These are phyloP conservation scores for Synanceia verrucosa DNA, from an alignment of 2,797 vertebrate species.

Conservation along the genomic window DNA sequence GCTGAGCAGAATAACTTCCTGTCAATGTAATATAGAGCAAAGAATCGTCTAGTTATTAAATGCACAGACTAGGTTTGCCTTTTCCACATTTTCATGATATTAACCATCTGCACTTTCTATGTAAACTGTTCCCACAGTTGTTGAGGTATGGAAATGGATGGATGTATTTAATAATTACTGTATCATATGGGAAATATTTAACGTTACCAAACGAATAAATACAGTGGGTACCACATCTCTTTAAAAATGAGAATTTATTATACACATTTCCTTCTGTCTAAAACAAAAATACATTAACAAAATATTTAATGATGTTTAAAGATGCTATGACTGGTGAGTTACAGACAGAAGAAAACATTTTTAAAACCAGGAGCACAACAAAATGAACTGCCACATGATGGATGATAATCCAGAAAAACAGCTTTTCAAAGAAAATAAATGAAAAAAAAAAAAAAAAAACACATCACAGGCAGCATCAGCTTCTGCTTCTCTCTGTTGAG, in stretches of 20 bases:
- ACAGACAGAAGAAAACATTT: not conserved
- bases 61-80: not conserved
- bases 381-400: not conserved
- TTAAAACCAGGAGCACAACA: slow-evolving; percentile 6
- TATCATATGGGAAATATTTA: not conserved
- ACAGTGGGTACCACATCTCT: not conserved
- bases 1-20: not conserved
- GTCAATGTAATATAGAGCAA: no score
- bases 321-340: not conserved
- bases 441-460: not conserved
- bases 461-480: not conserved
- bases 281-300: slow-evolving; percentile 12
- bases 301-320: not conserved
- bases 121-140: not conserved
- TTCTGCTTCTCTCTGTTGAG: not conserved
- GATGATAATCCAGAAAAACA: not conserved
- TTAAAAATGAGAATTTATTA: slow-evolving; percentile 47
- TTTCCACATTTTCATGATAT: not conserved
- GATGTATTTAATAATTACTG: not conserved
- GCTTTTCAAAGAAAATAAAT: not conserved
- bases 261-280: not conserved
- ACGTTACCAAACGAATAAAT: not conserved
- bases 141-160: not conserved
- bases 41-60: not conserved
- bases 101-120: not conserved